Evolutionary conservation across 2,797 vertebrate species (phyloP), one percentile per base, ranked within the genome.

Genomic region (Halcyon chelicuti): DNA sequence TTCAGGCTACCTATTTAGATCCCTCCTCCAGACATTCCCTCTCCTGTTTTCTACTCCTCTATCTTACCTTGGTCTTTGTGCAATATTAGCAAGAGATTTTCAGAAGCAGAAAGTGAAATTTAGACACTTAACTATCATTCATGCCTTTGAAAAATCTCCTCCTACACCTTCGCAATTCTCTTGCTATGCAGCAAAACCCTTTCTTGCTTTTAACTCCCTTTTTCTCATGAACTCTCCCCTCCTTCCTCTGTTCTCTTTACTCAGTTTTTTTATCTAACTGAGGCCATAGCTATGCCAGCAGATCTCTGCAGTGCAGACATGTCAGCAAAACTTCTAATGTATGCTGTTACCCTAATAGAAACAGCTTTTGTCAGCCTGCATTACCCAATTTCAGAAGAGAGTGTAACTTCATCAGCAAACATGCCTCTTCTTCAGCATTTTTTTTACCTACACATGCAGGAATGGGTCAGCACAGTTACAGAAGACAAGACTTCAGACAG

Each of bases 21-120:
- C 14, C 55, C 46, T 91, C 58, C 78, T 93, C 44, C 54, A 88
- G 90, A 77, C 46, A 3, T 63, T 77, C 62, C 65, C 75, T 68
- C 39, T 72, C 46, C 58, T 65, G 25, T 44, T 83, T 22, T 78
- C 66, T 81, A 1, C 7, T 35, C 18, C 28, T 73, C 86, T 60
- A 58, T 60, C 70, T 88, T 61, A 91, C 62, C 51, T 88, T 20
- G 54, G 25, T 75, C 52, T 72, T 21, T 1, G 1, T 39, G 29
- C 26, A 89, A 85, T 37, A 57, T 61, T 75, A 62, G 21, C 31
- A 70, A 31, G 57, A 93, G 72, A 80, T 75, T 90, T 93, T 55
- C 86, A 93, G 44, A 92, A 79, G 65, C 55, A 90, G 66, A 70
- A 90, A 74, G 75, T 46, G 35, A 75, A 85, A 85, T 82, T 85